Evolutionary conservation across 2,113 vertebrate genomes (phyloP).

Genomic region (Saguinus imperator): DNA sequence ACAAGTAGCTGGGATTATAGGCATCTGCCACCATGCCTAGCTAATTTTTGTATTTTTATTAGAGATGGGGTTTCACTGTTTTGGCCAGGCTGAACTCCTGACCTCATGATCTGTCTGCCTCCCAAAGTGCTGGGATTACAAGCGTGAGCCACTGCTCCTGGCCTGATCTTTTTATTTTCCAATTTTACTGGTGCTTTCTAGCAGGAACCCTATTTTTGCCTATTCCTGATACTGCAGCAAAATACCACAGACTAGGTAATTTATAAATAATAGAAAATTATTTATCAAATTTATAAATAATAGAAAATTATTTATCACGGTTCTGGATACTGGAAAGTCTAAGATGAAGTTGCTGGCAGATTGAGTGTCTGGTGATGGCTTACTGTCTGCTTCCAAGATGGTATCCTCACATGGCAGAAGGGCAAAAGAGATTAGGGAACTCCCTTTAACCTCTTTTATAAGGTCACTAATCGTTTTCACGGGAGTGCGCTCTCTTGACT

Average conservation of each 20-base stretch:
- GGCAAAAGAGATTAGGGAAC: not conserved
- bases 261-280: not conserved
- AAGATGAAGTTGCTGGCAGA: not conserved
- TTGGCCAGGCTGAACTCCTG: no score
- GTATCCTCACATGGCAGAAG: not conserved
- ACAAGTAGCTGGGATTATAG: no score
- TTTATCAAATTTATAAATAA: not conserved
- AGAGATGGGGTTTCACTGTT: no score
- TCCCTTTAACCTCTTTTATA: not conserved
- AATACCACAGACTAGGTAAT: not conserved
- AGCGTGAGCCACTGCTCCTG: no score
- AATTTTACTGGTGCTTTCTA: not conserved
- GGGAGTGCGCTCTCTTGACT: not conserved
- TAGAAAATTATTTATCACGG: not conserved
- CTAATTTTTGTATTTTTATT: no score
- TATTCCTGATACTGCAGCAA: not conserved
- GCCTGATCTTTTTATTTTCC: not conserved
- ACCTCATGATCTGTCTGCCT: no score
- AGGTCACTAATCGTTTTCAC: not conserved
- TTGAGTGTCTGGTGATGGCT: not conserved
- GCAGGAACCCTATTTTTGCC: not conserved
- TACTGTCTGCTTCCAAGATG: not conserved
- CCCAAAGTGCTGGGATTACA: no score
- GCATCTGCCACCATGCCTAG: no score
- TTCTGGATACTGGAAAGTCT: not conserved